These are phyloP conservation scores for Porphyrio hochstetteri DNA, from an alignment of 2,113 vertebrate species.

Conservation along the genomic window DNA sequence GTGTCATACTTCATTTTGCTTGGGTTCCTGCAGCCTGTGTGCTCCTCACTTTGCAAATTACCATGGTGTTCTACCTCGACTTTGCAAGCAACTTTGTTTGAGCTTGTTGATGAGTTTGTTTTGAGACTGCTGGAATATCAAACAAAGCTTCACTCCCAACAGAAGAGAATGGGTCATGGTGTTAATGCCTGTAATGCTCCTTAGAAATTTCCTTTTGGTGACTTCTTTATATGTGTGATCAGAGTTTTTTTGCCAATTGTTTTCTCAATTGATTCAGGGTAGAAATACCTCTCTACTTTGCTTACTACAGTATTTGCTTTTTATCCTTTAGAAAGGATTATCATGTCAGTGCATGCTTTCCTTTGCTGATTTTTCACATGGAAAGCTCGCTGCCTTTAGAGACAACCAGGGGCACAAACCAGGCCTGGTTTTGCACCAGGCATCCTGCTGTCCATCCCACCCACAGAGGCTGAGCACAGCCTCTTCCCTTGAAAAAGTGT, in stretches of 20 bases:
- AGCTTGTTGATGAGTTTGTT: neutral
- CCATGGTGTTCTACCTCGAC: neutral
- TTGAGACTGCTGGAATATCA: neutral
- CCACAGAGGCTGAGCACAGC: neutral
- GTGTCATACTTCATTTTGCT: neutral
- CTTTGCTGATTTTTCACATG: neutral
- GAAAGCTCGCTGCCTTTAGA: neutral
- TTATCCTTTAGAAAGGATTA: neutral
- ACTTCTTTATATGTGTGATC: neutral
- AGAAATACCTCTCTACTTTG: neutral
- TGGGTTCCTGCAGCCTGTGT: neutral
- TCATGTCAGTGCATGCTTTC: neutral
- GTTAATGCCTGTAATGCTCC: neutral
- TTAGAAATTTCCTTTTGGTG: neutral
- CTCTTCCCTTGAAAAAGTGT: neutral
- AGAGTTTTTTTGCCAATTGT: neutral
- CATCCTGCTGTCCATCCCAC: neutral
- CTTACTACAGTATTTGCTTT: neutral
- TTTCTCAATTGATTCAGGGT: neutral
- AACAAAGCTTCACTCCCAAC: accelerated
- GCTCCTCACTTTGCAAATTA: neutral
- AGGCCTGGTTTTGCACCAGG: neutral
- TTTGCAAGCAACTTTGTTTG: neutral
- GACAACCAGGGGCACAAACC: neutral
- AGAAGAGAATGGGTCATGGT: neutral